These are phyloP conservation scores for Dryadula phaetusa DNA, from an alignment of 2,888 invertebrate genomes.

Conservation along the genomic window DNA sequence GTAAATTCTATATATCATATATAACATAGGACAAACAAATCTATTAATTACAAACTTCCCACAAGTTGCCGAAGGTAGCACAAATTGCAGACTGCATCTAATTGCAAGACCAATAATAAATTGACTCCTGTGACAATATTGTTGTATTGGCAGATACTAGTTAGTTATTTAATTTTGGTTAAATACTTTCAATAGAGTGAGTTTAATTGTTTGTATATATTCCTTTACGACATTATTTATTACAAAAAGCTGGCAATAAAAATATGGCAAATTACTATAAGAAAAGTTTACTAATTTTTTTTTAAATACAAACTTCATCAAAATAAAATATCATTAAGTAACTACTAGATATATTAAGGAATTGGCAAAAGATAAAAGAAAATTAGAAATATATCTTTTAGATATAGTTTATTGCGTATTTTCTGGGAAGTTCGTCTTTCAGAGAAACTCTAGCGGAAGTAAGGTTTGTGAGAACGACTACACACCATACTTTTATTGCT, in stretches of 20 bases:
- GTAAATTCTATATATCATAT: not conserved
- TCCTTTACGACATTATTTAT: too few species aligned
- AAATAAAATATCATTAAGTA: too few species aligned
- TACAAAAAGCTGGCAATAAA: too few species aligned
- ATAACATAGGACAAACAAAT: not conserved
- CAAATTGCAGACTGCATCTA: conserved; percentile 9
- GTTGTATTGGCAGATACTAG: not conserved
- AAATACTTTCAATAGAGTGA: not conserved
- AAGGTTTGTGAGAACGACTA: conserved; percentile 2
- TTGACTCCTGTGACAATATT: not conserved
- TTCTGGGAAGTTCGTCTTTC: conserved; percentile 3
- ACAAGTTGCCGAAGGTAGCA: not conserved
- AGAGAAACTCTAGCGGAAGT: not conserved
- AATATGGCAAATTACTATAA: too few species aligned
- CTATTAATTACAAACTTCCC: conserved; percentile 8
- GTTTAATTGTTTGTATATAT: too few species aligned
- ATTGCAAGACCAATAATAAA: conserved; percentile 14
- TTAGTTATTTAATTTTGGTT: not conserved
- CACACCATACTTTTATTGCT: conserved; percentile 19
- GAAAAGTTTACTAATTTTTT: too few species aligned
- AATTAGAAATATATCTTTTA: not conserved
- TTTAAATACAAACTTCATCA: too few species aligned
- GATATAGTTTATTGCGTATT: not conserved
- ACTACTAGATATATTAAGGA: not conserved
- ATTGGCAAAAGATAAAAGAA: not conserved